Evolutionary conservation across 2,797 vertebrate species (phyloP).

Genomic region (Acipenser transmontanus): DNA sequence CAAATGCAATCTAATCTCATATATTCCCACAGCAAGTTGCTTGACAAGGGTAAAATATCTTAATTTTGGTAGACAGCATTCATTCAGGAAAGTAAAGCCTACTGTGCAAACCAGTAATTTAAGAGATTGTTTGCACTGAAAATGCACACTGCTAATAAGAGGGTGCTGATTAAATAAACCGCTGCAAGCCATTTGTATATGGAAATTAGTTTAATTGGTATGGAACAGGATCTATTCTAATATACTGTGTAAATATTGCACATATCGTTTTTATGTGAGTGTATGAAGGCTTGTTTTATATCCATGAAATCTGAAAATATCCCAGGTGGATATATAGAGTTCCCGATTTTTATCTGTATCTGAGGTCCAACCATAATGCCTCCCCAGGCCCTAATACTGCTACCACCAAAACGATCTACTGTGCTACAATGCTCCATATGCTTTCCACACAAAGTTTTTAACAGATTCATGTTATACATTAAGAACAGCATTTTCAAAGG

Average conservation of each 20-base stretch:
- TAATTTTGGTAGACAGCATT: neutral
- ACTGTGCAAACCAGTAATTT: neutral
- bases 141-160: neutral
- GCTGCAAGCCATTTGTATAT: neutral
- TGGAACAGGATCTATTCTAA: no score
- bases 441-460: no score
- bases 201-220: neutral
- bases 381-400: no score
- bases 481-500: no score
- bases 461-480: no score
- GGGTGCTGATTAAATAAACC: neutral
- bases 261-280: no score
- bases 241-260: no score
- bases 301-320: neutral
- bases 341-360: no score
- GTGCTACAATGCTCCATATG: no score
- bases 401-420: no score
- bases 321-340: no score
- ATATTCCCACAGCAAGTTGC: slow-evolving; percentile 4
- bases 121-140: neutral
- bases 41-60: slow-evolving; percentile 5
- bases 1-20: neutral
- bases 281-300: neutral
- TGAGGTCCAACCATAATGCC: no score
- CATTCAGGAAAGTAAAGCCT: neutral